Evolutionary conservation across 1,140 invertebrate species (phyloP).

Genomic region (Thrips palmi): DNA sequence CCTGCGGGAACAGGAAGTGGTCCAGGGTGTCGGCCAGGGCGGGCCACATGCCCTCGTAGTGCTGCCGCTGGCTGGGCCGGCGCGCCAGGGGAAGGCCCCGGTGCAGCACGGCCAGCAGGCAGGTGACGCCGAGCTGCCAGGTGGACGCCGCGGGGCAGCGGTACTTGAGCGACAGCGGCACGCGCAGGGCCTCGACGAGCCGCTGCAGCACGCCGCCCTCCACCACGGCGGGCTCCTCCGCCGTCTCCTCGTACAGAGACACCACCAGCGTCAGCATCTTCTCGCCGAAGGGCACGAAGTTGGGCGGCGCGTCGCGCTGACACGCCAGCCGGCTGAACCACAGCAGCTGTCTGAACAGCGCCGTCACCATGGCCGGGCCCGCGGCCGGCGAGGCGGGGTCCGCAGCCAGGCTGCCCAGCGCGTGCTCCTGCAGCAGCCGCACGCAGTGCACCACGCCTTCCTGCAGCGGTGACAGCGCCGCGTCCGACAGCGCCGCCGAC

Average conservation of each 20-base stretch:
- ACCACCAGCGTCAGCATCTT: conserved; percentile 65
- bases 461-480: conserved; percentile 61
- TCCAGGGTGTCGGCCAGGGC: conserved; percentile 71
- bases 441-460: conserved; percentile 63
- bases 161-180: conserved; percentile 68
- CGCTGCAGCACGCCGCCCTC: no score
- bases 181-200: conserved; percentile 42
- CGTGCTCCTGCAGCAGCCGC: no score
- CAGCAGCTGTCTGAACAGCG: no score
- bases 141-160: conserved; percentile 60
- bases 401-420: no score
- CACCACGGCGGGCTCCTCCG: conserved; percentile 50
- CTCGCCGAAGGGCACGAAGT: conserved; percentile 77
- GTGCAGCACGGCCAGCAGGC: conserved; percentile 59
- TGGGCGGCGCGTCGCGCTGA: no score
- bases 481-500: conserved; percentile 37
- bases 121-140: conserved; percentile 71
- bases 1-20: conserved; percentile 81
- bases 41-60: conserved; percentile 62
- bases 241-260: conserved; percentile 64
- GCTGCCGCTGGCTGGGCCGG: conserved; percentile 45
- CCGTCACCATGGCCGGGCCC: no score
- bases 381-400: no score
- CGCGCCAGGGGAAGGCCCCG: conserved; percentile 74
- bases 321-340: no score